These are phyloP conservation scores for Atlantisia rogersi DNA, from an alignment of 2,113 vertebrate genomes.

Conservation along the genomic window DNA sequence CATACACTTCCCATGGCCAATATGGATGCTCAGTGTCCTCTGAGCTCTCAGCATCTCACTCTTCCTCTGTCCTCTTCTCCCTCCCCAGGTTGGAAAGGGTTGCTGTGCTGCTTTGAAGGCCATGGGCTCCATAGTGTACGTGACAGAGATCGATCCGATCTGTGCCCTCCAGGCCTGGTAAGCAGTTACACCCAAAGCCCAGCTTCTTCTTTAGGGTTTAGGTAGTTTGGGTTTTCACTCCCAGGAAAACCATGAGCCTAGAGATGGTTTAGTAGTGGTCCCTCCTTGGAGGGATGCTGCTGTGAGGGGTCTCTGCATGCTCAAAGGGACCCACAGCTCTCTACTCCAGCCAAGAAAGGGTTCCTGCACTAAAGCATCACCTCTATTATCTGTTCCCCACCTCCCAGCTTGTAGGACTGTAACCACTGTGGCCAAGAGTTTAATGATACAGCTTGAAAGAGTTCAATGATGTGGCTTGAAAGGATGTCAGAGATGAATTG, in stretches of 20 bases:
- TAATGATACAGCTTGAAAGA: not conserved
- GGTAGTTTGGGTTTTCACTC: fast-evolving
- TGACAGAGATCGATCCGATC: constrained; percentile 98
- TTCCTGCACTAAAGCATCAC: not conserved
- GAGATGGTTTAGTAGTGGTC: fast-evolving
- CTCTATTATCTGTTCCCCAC: not conserved
- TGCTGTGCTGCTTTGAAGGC: constrained; percentile 96
- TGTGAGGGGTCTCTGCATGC: too few relatives aligned
- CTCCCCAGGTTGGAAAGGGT: constrained; percentile 91
- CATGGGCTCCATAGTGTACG: constrained; percentile 97
- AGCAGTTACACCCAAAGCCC: not conserved
- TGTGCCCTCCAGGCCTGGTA: constrained; percentile 98
- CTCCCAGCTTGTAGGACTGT: not conserved
- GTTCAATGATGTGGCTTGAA: fast-evolving
- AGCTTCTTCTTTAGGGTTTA: not conserved
- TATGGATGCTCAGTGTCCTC: fast-evolving
- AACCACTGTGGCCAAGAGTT: not conserved
- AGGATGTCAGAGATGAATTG: not conserved
- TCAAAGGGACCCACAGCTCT: not conserved
- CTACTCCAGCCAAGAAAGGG: fast-evolving
- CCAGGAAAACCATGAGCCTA: fast-evolving
- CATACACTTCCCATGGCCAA: fast-evolving
- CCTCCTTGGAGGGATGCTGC: not conserved
- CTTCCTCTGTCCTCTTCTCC: not conserved
- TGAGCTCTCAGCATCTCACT: not conserved